Conservation (phyloP, 23 tunicate genomes). For the Ciona savignyi region DNA sequence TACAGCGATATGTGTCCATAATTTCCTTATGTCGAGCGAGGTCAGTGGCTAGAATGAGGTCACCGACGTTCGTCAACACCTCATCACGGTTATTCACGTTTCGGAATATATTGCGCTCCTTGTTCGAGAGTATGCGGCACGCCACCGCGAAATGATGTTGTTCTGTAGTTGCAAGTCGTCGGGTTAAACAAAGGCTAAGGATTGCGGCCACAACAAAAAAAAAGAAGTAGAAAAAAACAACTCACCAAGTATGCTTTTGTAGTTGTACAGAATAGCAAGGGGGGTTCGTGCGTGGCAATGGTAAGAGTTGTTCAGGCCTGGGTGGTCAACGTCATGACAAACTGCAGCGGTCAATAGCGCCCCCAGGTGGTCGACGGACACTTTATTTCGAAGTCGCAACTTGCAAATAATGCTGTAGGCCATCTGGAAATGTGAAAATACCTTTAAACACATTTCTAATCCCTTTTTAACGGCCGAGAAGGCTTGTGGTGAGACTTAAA, state of each 20-base stretch:
- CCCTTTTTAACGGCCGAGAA: too few species aligned
- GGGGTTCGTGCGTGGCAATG: constrained; percentile 82
- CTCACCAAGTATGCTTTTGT: constrained; percentile 83
- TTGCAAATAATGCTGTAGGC: constrained; percentile 84
- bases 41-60: constrained; percentile 82
- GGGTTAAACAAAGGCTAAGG: too few species aligned
- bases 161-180: constrained; percentile 27
- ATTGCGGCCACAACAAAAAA: too few species aligned
- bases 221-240: too few species aligned
- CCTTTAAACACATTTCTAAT: too few species aligned
- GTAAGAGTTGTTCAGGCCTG: constrained; percentile 87
- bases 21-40: constrained; percentile 70
- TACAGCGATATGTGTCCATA: constrained; percentile 50
- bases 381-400: constrained; percentile 26
- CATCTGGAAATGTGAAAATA: constrained; percentile 40
- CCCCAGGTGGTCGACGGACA: constrained; percentile 69
- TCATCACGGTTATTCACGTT: constrained; percentile 83
- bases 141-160: constrained; percentile 93
- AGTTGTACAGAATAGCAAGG: constrained; percentile 80
- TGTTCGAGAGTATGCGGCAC: constrained; percentile 80
- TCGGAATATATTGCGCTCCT: constrained; percentile 63
- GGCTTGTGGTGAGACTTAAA: too few species aligned
- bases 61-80: constrained; percentile 59
- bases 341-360: constrained; percentile 79
- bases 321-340: constrained; percentile 96